Base-by-base conservation (phyloP, 2,113 vertebrate genomes). In the Pandion haliaetus region DNA sequence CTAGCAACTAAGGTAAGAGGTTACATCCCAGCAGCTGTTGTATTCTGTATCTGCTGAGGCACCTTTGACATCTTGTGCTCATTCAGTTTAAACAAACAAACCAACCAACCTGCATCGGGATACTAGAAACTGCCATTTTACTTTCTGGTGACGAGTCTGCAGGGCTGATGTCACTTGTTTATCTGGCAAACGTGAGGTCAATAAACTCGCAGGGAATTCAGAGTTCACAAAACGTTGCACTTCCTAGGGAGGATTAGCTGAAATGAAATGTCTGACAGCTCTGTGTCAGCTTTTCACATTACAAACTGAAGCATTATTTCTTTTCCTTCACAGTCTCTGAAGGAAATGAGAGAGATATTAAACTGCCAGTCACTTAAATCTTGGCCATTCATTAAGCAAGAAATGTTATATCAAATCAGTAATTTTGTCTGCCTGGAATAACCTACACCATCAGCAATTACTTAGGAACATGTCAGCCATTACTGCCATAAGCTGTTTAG, bases 311-410 rank as follows among this genome's bases (percentile, higher is more conserved):
- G 83, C 77, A 20, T 91, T 59, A 69, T 74, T 97, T 92, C 67
- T 90, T 78, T 86, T 87, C 44, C 90, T 96, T 95, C 86, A 40
- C 65, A 66, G 52, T 86, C 54, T 66, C 71, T 66, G 77, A 95
- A 96, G 78, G 90, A 91, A 94, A 96, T 83, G 80, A 96, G 69
- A 94, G 80, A 84, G 77, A 82, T 49, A 13, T 81, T 66, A 61
- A 95, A 49, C 71, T 97, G 89, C 82, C 95, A 82, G 86, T 94
- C 87, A 66, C 42, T 85, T 88, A 84, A 67, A 86, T 78, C 70
- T 87, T 72, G 91, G 67, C 42, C 84, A 88, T 91, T 97, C 52
- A 72, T 97, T 96, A 97, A 74, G 49, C 55, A 85, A 92, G 72
- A 91, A 92, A 49, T 20, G 15, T 76, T 86, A 16, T 6, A 92